phyloP scores from a whole-genome alignment of 2,797 vertebrate genomes.

The Mallotus villosus region DNA sequence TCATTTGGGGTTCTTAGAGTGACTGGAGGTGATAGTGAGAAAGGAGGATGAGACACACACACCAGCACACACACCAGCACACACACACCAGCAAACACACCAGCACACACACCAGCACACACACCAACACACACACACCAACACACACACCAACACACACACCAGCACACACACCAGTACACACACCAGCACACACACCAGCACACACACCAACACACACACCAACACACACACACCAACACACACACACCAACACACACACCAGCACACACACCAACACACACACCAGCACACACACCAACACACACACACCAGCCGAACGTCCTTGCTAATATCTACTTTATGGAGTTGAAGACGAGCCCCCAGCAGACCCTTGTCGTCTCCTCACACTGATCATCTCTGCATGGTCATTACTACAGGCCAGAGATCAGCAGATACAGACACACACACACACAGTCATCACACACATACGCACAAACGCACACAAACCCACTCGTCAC shows the following conservation, averaged over 20 bases:
- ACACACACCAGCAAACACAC: constrained; percentile 17
- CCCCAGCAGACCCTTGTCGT: neutral
- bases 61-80: constrained; percentile 19
- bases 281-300: neutral
- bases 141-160: constrained; percentile 8
- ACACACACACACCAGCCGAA: neutral
- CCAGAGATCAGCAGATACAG: neutral
- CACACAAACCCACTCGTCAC: constrained; percentile 2
- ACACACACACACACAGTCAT: neutral
- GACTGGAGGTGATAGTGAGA: neutral
- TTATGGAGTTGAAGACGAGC: too few species aligned
- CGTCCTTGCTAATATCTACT: neutral
- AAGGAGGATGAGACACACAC: constrained; percentile 17
- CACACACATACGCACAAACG: constrained; percentile 5
- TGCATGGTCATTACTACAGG: too few species aligned
- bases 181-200: neutral
- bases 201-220: neutral
- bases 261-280: constrained; percentile 10
- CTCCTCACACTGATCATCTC: too few species aligned
- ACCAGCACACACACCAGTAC: constrained; percentile 10
- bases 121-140: constrained; percentile 21
- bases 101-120: neutral
- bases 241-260: constrained; percentile 1
- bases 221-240: constrained; percentile 23
- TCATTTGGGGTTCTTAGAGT: neutral